phyloP scores from a whole-genome alignment of 2,113 vertebrate species.

The Mungos mungo region DNA sequence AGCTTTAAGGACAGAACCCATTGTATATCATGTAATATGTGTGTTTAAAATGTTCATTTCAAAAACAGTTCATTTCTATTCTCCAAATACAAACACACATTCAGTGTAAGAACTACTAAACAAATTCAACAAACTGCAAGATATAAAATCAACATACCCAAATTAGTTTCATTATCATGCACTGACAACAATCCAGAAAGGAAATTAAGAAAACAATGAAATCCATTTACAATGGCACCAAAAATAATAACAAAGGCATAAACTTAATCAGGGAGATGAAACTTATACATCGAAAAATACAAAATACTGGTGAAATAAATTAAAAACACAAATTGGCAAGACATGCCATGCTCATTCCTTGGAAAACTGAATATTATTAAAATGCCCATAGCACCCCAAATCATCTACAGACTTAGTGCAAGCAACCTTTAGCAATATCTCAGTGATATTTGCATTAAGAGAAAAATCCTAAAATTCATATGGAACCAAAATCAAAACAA shows the following conservation, averaged over 20 bases:
- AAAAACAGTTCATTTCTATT: neutral
- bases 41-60: neutral
- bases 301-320: neutral
- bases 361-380: neutral
- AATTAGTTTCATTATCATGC: neutral
- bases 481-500: neutral
- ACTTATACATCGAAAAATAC: neutral
- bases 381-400: neutral
- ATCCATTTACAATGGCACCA: neutral
- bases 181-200: neutral
- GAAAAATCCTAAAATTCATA: neutral
- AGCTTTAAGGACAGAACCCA: neutral
- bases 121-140: neutral
- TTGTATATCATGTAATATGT: neutral
- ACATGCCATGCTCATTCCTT: neutral
- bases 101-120: neutral
- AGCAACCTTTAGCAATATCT: neutral
- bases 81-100: neutral
- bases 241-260: neutral
- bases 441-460: neutral
- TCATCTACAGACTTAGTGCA: neutral
- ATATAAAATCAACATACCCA: neutral
- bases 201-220: neutral
- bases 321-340: neutral
- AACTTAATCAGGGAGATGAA: neutral